Evolutionary conservation across 2,113 vertebrate genomes (phyloP).

Genomic region (human): GRCh38 chr5:171918001-171918500

Average conservation of each 20-base stretch:
- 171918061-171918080: not conserved
- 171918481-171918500: not conserved
- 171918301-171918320: not conserved
- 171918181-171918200: not conserved
- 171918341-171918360: not conserved
- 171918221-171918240: not conserved
- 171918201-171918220: not conserved
- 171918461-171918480: not conserved
- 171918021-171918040: not conserved
- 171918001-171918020: not conserved
- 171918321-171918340: not conserved
- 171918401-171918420: not conserved
- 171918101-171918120: not conserved
- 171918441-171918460: slow-evolving; percentile 1
- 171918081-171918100: not conserved
- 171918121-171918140: not conserved
- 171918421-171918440: not conserved
- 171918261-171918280: not conserved
- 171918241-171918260: not conserved
- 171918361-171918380: not conserved
- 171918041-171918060: not conserved
- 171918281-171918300: not conserved
- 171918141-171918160: not conserved
- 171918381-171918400: not conserved
- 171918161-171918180: not conserved